Evolutionary conservation across 2,888 invertebrate genomes (phyloP).

Genomic region (Pristionchus exspectatus): DNA sequence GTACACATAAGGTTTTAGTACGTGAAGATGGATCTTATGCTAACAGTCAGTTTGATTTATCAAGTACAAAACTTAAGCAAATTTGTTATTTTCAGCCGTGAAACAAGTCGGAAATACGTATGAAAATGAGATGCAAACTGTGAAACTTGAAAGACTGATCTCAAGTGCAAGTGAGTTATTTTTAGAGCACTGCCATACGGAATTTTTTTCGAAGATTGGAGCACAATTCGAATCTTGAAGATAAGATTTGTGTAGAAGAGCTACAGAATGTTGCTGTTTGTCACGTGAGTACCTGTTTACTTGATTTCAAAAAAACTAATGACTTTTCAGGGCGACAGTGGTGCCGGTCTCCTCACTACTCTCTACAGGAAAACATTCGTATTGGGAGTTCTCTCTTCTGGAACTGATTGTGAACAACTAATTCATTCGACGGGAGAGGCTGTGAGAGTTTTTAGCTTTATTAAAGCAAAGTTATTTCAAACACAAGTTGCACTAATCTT

Average conservation of each 20-base stretch:
- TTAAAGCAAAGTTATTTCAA: background rate
- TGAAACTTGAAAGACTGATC: background rate
- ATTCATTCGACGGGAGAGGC: background rate
- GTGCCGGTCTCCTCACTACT: background rate
- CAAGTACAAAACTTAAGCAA: too few species aligned
- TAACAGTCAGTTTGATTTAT: background rate
- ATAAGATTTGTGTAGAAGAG: constrained; percentile 5
- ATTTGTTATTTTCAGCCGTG: background rate
- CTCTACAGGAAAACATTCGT: background rate
- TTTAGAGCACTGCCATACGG: background rate
- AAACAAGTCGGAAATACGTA: background rate
- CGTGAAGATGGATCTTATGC: background rate
- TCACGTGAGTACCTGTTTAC: background rate
- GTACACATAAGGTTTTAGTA: too few species aligned
- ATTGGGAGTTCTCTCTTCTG: background rate
- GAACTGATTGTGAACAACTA: background rate
- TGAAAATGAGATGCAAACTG: background rate
- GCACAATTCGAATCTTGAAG: background rate
- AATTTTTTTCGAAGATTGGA: background rate
- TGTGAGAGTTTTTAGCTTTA: background rate
- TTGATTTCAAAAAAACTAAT: background rate
- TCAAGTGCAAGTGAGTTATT: constrained; percentile 3
- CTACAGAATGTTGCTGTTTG: background rate
- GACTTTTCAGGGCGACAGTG: constrained; percentile 1
- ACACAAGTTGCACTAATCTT: background rate